These are phyloP conservation scores for Laspeyria flexula DNA, from an alignment of 2,888 invertebrate genomes.

Conservation along the genomic window DNA sequence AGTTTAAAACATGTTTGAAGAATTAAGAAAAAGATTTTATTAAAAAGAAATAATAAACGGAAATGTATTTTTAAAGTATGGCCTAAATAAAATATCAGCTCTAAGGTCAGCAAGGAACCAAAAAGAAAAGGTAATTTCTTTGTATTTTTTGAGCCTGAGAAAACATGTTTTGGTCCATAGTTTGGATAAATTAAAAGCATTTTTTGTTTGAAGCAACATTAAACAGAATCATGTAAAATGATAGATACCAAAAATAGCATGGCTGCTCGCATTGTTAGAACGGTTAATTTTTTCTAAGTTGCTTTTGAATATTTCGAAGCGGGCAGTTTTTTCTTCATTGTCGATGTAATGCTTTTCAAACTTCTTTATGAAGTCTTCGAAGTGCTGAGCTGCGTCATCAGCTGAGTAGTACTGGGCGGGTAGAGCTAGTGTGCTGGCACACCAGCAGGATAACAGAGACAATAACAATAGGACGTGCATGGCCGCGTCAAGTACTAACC, in stretches of 20 bases:
- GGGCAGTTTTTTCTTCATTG: conserved; percentile 14
- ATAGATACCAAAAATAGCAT: conserved; percentile 16
- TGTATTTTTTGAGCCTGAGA: no score
- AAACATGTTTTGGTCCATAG: no score
- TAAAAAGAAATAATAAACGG: no score
- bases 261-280: conserved; percentile 3
- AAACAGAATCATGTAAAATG: background rate
- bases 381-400: conserved; percentile 16
- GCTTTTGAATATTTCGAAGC: conserved; percentile 22
- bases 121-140: no score
- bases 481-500: background rate
- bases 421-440: background rate
- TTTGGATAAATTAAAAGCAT: no score
- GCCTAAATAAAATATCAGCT: no score
- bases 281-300: conserved; percentile 11
- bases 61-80: no score
- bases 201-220: no score
- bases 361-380: conserved; percentile 20
- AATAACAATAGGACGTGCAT: conserved; percentile 9
- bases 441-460: conserved; percentile 7
- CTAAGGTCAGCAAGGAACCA: no score
- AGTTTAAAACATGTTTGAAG: no score
- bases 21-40: no score
- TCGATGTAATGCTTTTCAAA: conserved; percentile 8
- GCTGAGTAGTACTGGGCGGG: background rate